Evolutionary conservation across 2,888 invertebrate species (phyloP).

Genomic region (Ischnus inquisitorius): DNA sequence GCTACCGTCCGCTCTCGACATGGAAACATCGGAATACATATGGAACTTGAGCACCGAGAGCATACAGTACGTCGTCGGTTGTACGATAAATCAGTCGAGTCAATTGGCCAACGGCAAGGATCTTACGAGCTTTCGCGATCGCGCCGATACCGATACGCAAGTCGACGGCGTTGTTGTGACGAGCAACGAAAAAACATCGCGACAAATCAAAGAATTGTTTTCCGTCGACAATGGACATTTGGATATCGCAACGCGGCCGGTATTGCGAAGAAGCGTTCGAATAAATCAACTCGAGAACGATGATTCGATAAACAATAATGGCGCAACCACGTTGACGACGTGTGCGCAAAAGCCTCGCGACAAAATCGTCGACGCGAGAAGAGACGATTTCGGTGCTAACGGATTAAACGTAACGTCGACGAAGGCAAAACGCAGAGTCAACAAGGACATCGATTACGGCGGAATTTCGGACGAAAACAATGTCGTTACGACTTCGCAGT

Average conservation of each 20-base stretch:
- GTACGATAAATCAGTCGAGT: conserved; percentile 71
- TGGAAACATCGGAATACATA: conserved; percentile 81
- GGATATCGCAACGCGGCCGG: conserved; percentile 73
- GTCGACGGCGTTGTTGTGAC: background rate
- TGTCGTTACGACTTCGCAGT: conserved; percentile 61
- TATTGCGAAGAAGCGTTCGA: conserved; percentile 81
- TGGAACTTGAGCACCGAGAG: conserved; percentile 80
- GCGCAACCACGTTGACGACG: background rate
- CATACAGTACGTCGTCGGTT: conserved; percentile 79
- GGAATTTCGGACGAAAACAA: conserved; percentile 76
- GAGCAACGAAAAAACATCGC: conserved; percentile 63
- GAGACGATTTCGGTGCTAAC: conserved; percentile 63
- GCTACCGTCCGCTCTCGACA: conserved; percentile 78
- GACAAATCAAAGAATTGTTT: conserved; percentile 69
- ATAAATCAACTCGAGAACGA: conserved; percentile 81
- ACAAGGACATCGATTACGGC: conserved; percentile 74
- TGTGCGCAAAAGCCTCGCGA: conserved; percentile 20
- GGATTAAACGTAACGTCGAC: conserved; percentile 59
- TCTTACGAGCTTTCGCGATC: conserved; percentile 41
- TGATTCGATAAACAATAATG: conserved; percentile 74
- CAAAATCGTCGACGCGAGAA: conserved; percentile 55
- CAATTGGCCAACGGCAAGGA: conserved; percentile 62
- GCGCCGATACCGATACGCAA: conserved; percentile 48
- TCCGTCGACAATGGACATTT: conserved; percentile 65
- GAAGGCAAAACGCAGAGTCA: conserved; percentile 70